Base-by-base conservation (phyloP, 37 sponge, comb jelly and placozoan species). In the Chondrilla cf. caribensis region DNA sequence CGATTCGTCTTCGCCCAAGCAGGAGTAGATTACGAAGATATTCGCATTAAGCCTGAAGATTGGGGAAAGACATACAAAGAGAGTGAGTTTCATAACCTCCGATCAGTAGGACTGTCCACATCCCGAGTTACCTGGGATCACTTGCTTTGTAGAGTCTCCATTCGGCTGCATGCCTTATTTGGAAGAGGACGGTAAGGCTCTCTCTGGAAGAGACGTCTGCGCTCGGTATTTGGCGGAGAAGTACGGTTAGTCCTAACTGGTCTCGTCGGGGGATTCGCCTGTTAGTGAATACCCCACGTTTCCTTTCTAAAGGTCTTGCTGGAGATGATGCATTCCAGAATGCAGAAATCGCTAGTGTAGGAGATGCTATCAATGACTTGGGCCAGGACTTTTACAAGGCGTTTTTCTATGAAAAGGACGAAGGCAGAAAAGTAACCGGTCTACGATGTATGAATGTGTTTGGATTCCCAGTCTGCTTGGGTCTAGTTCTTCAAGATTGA, bases 281-380 rank as follows among this genome's bases (percentile, higher is more conserved):
- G n/a, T n/a, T n/a, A n/a, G n/a, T n/a, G n/a, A n/a, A n/a, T n/a
- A n/a, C n/a, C n/a, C n/a, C n/a, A n/a, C 36, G 18, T 80, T 28
- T 58, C 60, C 11, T 82, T 38, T 65, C 21, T 65, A 26, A 25
- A 82, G 90, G 90, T 19, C 68, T 85, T 14, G 86, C 86, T 38
- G 87, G 87, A n/a, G n/a, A 64, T 0, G 89, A 87, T 68, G 83
- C 76, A 28, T 71, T 89, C 29, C 83, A 87, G 37, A 87, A 84
- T 58, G 89, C 87, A 29, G 77, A 86, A 18, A 73, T 88, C 4
- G 87, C 81, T 57, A 51, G 80, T 58, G 84, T 84, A 29, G 51
- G 62, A 32, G 94, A 93, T 55, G 41, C 36, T 17, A 24, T 85
- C 18, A 25, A 79, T 38, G 90, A 89, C 29, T 40, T 85, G 15